Evolutionary conservation across 1,140 invertebrate genomes (phyloP), one percentile per base, ranked within the genome.

Genomic region (Adelges cooleyi): DNA sequence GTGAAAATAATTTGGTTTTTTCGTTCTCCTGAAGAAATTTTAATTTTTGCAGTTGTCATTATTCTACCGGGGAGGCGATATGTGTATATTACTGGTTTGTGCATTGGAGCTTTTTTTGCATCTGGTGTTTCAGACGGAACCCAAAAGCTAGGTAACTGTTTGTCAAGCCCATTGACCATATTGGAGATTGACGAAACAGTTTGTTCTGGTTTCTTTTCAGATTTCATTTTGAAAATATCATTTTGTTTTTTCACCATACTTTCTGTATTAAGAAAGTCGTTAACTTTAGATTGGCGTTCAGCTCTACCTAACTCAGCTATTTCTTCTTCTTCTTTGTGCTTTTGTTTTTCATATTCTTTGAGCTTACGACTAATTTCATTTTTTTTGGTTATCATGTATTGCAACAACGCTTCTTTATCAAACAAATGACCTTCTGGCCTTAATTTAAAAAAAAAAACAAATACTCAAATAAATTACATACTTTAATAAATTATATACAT

Each of bases 341-440:
- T 84, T 71, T 96, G 86, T 70, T 88, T 92, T 73, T 98, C 90
- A 77, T 88, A 99, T 74, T 94, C 90, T 74, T 98, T 97, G 50
- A 95, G 68, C 75, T 95, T 90, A 51, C 87, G 81, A 17, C 84
- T 84, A 70, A 92, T 90, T 75, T 97, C 93, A 71, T 84, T 89
- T 73, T 99, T 99, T 74, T 98, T 96, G 1, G 90, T 82, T 33
- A 99, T 81, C 56, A 99, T 89, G 70, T 98, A 99, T 74, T 97
- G 87, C 9, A 99, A 73, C 69, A 99, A 92, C 2, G 95, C 88
- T 82, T 98, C 94, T 74, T 98, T 97, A 71, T 99, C 96, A 77
- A 91, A 99, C 0, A 99, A 78, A 74, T 87, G 95, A 0, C 97
- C 97, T 73, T 98, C 89, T 74, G 86, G 84, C 8, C 88, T 90